Evolutionary conservation across 2,888 invertebrate genomes (phyloP), one percentile per base, ranked within the genome.

Genomic region (Hypercompe scribonia): DNA sequence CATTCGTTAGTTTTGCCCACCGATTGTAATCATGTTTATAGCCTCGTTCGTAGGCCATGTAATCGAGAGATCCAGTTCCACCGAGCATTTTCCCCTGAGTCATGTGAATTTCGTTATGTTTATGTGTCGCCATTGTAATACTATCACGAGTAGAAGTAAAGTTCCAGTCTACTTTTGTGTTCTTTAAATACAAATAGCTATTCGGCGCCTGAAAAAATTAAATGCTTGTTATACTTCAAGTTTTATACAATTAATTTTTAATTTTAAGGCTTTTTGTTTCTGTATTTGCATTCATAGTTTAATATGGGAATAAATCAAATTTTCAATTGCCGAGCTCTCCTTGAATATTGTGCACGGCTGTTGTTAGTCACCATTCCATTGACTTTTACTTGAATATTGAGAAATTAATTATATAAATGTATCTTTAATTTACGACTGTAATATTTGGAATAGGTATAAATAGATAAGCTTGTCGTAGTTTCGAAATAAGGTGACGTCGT

Each of bases 1-100:
- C 68, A 15, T 72, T 64, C 8, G 72, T 58, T 34, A 58, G 18
- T 24, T 63, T 28, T 34, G 68, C 72, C 72, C 72, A 72, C 13
- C 61, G 24, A 33, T 72, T 46, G 18, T 61, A 72, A n/a, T 68
- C 72, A 8, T 67, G 39, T 31, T 58, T 24, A 64, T 63, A 34
- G 8, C 72, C 72, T 31, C 50, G 21, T 8, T 21, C n/a, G 3
- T 72, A 68, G 7, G 24, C 28, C 28, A 46, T 64, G 15, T 63
- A 65, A 13, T 63, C 61, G 61, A 68, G 36, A 4, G 67, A 65
- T 13, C 67, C 36, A 28, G 61, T 31, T 13, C 72, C 72, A 31
- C 72, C 72, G 46, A 72, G 61, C 72, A 72, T 72, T 42, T 65
- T 72, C 33, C 72, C 72, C 18, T 36, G 28, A 24, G 68, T 72